A percentile compares a stretch with the other conserved stretches of the same genome.
Conservation (phyloP, 1,140 invertebrate species). For the Neodiprion pinetum region DNA sequence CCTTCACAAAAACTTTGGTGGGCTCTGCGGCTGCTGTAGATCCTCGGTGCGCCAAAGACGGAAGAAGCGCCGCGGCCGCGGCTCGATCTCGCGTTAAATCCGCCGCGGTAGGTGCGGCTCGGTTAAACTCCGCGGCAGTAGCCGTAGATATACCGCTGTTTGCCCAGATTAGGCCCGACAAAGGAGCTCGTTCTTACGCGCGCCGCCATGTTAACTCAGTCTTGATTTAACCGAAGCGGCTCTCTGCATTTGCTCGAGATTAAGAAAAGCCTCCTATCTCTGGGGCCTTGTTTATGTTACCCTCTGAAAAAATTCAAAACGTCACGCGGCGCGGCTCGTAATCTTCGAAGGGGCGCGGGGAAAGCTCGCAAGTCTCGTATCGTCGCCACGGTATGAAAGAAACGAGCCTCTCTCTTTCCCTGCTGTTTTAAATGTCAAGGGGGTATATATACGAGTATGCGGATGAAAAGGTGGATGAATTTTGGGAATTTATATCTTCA, state of each 20-base stretch:
- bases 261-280: slow-evolving; percentile 32
- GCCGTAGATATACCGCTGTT: slow-evolving; percentile 41
- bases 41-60: too few species aligned
- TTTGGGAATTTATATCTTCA: too few species aligned
- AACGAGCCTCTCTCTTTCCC: too few species aligned
- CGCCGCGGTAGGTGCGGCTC: not conserved
- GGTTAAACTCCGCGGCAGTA: not conserved
- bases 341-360: too few species aligned
- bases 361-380: too few species aligned
- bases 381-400: too few species aligned
- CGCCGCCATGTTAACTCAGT: slow-evolving; percentile 22
- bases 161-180: slow-evolving; percentile 52
- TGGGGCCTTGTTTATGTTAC: not conserved
- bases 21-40: too few species aligned
- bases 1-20: too few species aligned
- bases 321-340: not conserved
- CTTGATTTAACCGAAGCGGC: slow-evolving; percentile 44
- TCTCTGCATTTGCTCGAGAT: slow-evolving; percentile 48
- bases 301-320: not conserved
- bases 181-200: slow-evolving; percentile 43
- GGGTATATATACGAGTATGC: too few species aligned
- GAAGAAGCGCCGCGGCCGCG: too few species aligned
- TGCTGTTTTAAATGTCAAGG: too few species aligned
- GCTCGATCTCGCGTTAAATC: not conserved
- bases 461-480: too few species aligned